Base-by-base conservation (phyloP, 2,888 invertebrate species). In the Deilephila elpenor region DNA sequence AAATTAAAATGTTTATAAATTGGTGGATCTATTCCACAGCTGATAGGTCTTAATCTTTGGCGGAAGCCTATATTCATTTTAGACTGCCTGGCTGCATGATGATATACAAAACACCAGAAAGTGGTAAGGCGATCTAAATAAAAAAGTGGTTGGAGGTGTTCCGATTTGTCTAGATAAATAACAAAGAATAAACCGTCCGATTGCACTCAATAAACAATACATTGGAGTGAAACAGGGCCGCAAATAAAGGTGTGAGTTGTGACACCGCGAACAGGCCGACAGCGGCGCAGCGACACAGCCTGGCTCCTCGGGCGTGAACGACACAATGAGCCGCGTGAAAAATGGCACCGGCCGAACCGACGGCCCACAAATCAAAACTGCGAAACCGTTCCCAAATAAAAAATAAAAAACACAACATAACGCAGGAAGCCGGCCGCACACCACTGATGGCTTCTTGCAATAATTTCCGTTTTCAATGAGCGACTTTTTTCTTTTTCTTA, bases 381-480 rank as follows among this genome's bases (percentile, higher is more conserved):
- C 83, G 85, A 88, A 88, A 86, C 82, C 82, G 86, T 86, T 86
- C 80, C 81, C 80, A 85, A 91, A 87, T 61, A 60, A 84, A 85
- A 82, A 81, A 80, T 83, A 87, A 44, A 44, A 44, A 44, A 44
- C 44, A 44, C 44, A 86, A 85, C 81, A 83, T 82, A 87, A 85
- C 84, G 84, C 85, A 87, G 88, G 89, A 89, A 88, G 86, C 88
- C 85, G 85, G 67, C 88, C 90, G 90, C 91, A 90, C 92, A 89
- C 89, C 92, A 91, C 89, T 93, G 94, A 94, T 93, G 92, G 92
- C 93, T 91, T 94, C 93, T 93, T 93, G 94, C 93, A 93, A 93
- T 93, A 95, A 95, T 95, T 95, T 95, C 95, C 95, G 95, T 90
- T 94, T 90, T 89, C 92, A 95, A 94, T 95, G 94, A 95, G 84